phyloP scores from a whole-genome alignment of 2,797 vertebrate species.

The Phylloscopus collybita region DNA sequence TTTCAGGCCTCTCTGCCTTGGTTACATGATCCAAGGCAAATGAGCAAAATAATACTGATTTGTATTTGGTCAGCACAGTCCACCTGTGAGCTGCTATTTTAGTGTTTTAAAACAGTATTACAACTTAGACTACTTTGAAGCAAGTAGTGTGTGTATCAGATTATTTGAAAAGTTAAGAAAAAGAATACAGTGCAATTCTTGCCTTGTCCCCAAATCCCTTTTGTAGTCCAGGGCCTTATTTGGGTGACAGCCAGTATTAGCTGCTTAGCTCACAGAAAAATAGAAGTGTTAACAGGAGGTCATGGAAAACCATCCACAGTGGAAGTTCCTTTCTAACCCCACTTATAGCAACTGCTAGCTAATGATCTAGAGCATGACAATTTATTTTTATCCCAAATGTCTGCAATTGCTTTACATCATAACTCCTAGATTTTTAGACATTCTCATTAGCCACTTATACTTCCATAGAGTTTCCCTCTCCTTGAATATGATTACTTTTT shows the following conservation, averaged over 20 bases:
- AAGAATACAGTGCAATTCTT: neutral
- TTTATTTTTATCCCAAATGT: neutral
- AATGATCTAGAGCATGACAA: neutral
- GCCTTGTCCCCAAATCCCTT: neutral
- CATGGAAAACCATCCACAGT: neutral
- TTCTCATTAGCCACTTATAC: neutral
- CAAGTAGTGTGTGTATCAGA: neutral
- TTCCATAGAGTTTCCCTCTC: neutral
- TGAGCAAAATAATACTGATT: neutral
- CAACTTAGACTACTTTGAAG: neutral
- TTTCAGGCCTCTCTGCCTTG: neutral
- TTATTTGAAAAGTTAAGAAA: neutral
- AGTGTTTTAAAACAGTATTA: neutral
- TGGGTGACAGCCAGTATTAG: neutral
- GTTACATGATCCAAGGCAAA: neutral
- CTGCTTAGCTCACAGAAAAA: neutral
- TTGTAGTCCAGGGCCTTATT: neutral
- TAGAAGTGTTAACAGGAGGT: neutral
- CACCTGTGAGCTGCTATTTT: neutral
- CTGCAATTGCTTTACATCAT: neutral
- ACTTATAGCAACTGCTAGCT: neutral
- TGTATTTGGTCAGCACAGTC: neutral
- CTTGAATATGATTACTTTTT: neutral
- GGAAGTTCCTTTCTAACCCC: neutral
- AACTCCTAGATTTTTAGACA: neutral